These are phyloP conservation scores for Silvanus unidentatus DNA, from an alignment of 2,888 invertebrate genomes.

Conservation along the genomic window DNA sequence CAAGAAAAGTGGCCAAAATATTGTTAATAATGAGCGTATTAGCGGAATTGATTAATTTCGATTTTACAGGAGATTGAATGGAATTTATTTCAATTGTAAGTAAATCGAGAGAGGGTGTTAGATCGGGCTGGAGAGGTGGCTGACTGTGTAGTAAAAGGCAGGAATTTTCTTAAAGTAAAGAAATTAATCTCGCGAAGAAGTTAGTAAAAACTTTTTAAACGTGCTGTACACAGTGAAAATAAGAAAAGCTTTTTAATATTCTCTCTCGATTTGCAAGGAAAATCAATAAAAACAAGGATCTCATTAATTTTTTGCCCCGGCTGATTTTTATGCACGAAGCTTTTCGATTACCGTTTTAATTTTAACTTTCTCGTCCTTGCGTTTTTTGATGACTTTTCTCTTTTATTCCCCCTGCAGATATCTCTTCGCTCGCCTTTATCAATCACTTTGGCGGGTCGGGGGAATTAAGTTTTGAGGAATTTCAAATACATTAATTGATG, in stretches of 20 bases:
- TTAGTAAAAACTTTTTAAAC: conserved; percentile 26
- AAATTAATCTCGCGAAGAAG: conserved; percentile 20
- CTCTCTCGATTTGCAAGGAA: conserved; percentile 38
- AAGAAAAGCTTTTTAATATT: conserved; percentile 41
- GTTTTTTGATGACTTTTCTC: conserved; percentile 34
- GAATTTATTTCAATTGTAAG: conserved; percentile 18
- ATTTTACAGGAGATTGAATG: neutral
- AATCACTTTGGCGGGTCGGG: conserved; percentile 22
- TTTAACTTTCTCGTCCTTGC: conserved; percentile 29
- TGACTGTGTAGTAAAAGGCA: neutral
- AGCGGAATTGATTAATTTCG: too few relatives aligned
- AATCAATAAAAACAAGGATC: conserved; percentile 42
- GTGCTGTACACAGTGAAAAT: conserved; percentile 28
- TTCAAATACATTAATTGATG: conserved; percentile 18
- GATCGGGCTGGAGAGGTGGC: neutral
- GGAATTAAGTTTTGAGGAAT: conserved; percentile 16
- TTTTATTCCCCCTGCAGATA: conserved; percentile 22
- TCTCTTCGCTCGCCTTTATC: conserved; percentile 27
- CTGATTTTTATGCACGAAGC: conserved; percentile 27
- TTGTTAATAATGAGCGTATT: too few relatives aligned
- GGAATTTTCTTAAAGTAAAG: conserved; percentile 9
- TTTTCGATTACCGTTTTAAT: conserved; percentile 40
- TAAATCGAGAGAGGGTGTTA: conserved; percentile 11
- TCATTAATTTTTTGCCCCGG: conserved; percentile 38
- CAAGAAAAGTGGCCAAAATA: too few relatives aligned